phyloP scores from a whole-genome alignment of 1,140 invertebrate genomes.

The Eciton burchellii region DNA sequence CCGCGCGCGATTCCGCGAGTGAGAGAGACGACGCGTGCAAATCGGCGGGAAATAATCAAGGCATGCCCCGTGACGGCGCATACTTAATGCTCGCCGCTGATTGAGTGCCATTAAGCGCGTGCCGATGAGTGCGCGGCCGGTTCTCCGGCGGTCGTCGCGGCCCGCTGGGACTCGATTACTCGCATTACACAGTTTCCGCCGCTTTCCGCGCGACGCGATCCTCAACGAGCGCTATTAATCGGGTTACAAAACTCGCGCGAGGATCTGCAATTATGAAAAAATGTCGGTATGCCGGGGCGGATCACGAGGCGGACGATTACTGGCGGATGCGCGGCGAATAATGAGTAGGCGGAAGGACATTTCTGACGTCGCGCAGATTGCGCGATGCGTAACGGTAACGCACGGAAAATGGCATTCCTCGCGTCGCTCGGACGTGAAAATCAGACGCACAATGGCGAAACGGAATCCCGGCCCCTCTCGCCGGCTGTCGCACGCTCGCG shows the following conservation, averaged over 20 bases:
- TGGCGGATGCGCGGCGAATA: slow-evolving; percentile 23
- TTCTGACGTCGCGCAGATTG: neutral
- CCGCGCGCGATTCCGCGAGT: slow-evolving; percentile 19
- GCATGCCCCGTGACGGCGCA: slow-evolving; percentile 43
- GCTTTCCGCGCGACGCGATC: slow-evolving; percentile 44
- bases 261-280: slow-evolving; percentile 49
- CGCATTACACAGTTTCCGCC: slow-evolving; percentile 43
- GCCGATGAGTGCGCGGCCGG: slow-evolving; percentile 19
- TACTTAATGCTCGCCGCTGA: slow-evolving; percentile 48
- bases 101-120: slow-evolving; percentile 52
- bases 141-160: slow-evolving; percentile 31
- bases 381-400: slow-evolving; percentile 1
- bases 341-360: neutral
- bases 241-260: slow-evolving; percentile 31
- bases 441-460: neutral
- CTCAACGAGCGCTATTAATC: slow-evolving; percentile 37
- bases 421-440: neutral
- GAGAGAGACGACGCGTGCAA: slow-evolving; percentile 46
- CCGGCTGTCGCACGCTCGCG: too few species aligned
- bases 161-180: slow-evolving; percentile 37
- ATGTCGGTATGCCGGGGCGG: slow-evolving; percentile 36
- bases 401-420: slow-evolving; percentile 14
- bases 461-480: neutral
- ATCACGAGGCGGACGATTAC: slow-evolving; percentile 39
- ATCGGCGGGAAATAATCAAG: slow-evolving; percentile 65